Evolutionary conservation across 2,113 vertebrate species (phyloP), one percentile per base, ranked within the genome.

Genomic region (cattle (Bos taurus)): DNA sequence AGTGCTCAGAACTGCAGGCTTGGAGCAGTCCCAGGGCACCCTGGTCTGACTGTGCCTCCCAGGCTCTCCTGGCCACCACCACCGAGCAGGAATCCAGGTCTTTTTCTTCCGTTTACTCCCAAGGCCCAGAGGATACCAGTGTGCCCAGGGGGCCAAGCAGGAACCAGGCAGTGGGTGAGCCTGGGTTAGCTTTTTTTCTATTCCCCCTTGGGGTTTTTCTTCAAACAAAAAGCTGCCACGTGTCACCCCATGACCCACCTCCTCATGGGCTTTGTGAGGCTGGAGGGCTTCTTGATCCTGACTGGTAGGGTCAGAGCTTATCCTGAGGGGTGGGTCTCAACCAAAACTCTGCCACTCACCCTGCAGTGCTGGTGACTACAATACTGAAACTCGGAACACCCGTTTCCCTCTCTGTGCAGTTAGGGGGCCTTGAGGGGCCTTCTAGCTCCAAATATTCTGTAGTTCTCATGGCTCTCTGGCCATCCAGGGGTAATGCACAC

Each of bases 21-120:
- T 7, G 1, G 40, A 0, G 30, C 19, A 43, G 78, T 40, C n/a
- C n/a, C 9, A 19, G 16, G 43, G 33, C n/a, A 9, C 33, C 0
- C 23, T 5, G 33, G 10, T 0, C 23, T 7, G 33, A 10, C 50
- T 36, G 23, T 7, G 43, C 59, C 82, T 50, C 33, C 1, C 12
- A 46, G 33, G 52, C 21, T 54, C 71, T 43, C 71, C 71, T 43
- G 36, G 71, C 1, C 36, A 43, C 71, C 36, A 26, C 36, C 36
- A 7, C 71, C 0, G 0, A 43, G 36, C 71, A 77, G 71, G 11
- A 77, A 13, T 14, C 36, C 23, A 3, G 71, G 12, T 36, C 71
- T 43, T 12, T 62, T 26, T 25, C 5, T 77, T 77, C 71, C 43
- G 12, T 43, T 74, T 77, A 26, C 6, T 77, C 12, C 36, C 12